Base-by-base conservation (phyloP, 2,888 invertebrate species). In the Mimachlamys varia region DNA sequence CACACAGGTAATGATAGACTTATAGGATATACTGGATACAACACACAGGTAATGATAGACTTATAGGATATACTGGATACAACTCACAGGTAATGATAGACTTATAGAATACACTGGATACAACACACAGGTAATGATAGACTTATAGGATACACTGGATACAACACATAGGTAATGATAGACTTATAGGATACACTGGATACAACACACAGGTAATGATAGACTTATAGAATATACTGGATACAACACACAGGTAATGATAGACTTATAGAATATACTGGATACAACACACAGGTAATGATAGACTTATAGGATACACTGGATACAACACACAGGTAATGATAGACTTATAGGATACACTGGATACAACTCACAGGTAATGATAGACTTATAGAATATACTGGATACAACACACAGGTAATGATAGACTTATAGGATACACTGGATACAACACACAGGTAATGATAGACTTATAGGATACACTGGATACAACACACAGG, bases 181-280 rank as follows among this genome's bases (percentile, higher is more conserved):
- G 15, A 53, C 53, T 53, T 15, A 53, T 2, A 53, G 53, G 37
- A n/a, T 87, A 87, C 12, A n/a, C 22, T 10, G 37, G 7, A n/a
- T n/a, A n/a, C 33, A 93, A 95, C 55, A 91, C 92, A 19, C 94
- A 96, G 95, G 96, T 96, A 91, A 92, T 53, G 12, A 53, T 15
- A 53, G 15, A 53, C 53, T 53, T 15, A 53, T 2, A 53, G 53
- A 17, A n/a, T 87, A 87, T 2, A n/a, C 22, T 10, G 37, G 7
- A n/a, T n/a, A n/a, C 33, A 93, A 95, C 55, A 91, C 92, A 19
- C 94, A 96, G 95, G 96, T 96, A 91, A 92, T 53, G 12, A 53
- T 15, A 53, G 15, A 53, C 53, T 53, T 15, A 53, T 2, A 53
- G 53, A 17, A n/a, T 87, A 87, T 2, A n/a, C 22, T 10, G 37